Evolutionary conservation across 2,113 vertebrate genomes (phyloP).

Genomic region (Girardinichthys multiradiatus): DNA sequence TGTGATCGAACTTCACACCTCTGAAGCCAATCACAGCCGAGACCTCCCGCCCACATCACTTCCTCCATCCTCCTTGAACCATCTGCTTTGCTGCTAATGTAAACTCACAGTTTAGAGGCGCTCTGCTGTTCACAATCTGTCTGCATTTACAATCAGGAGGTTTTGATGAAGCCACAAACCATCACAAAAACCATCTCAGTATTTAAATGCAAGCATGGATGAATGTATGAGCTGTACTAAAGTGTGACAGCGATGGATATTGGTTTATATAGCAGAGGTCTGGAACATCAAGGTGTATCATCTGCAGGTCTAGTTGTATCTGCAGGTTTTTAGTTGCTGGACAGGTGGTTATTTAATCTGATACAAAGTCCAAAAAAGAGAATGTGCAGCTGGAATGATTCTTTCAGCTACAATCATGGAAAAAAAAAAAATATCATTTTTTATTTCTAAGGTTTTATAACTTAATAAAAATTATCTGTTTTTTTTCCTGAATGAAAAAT

Average conservation of each 20-base stretch:
- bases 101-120: background rate
- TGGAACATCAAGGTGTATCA: too few relatives aligned
- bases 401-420: too few relatives aligned
- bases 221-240: background rate
- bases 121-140: background rate
- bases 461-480: too few relatives aligned
- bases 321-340: background rate
- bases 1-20: conserved; percentile 21
- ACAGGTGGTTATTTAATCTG: background rate
- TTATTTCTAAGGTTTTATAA: too few relatives aligned
- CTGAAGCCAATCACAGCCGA: conserved; percentile 28
- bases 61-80: conserved; percentile 39
- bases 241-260: too few relatives aligned
- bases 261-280: too few relatives aligned
- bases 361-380: background rate
- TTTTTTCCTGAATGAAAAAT: too few relatives aligned
- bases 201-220: background rate
- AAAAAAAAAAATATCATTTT: too few relatives aligned
- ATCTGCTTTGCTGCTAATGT: conserved; percentile 36
- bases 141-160: background rate
- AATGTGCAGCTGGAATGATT: too few relatives aligned
- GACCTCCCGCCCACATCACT: conserved; percentile 46
- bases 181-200: background rate
- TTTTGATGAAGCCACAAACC: background rate
- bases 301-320: background rate